phyloP scores from a whole-genome alignment of 2,888 invertebrate genomes.

The Tipula vernalis region DNA sequence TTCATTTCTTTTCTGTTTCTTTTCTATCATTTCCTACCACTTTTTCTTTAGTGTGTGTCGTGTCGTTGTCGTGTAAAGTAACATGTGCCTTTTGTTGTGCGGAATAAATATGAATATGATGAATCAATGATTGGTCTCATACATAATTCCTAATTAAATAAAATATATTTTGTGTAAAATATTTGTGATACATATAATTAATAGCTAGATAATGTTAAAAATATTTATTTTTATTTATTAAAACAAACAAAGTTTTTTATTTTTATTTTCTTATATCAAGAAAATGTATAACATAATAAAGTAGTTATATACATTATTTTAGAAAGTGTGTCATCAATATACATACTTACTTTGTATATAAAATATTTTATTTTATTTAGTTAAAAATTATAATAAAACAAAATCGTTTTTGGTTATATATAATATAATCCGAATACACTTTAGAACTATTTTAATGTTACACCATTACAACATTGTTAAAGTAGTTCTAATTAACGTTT shows the following conservation, averaged over 20 bases:
- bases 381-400: background rate
- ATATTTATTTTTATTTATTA: background rate
- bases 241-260: background rate
- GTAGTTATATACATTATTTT: background rate
- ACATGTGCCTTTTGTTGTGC: too few relatives aligned
- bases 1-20: background rate
- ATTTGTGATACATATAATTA: background rate
- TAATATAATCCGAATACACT: background rate
- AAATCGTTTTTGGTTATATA: background rate
- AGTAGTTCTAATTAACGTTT: background rate
- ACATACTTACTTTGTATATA: background rate
- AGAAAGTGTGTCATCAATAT: background rate
- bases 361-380: background rate
- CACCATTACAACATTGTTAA: background rate
- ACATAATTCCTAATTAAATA: background rate
- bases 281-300: background rate
- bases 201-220: background rate
- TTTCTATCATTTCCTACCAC: background rate
- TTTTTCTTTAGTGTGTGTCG: background rate
- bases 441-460: background rate
- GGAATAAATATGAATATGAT: background rate
- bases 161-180: background rate
- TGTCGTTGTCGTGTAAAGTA: background rate
- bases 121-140: background rate
- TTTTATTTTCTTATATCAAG: background rate